Evolutionary conservation across 2,113 vertebrate species (phyloP), one percentile per base, ranked within the genome.

Genomic region (Melozone crissalis): DNA sequence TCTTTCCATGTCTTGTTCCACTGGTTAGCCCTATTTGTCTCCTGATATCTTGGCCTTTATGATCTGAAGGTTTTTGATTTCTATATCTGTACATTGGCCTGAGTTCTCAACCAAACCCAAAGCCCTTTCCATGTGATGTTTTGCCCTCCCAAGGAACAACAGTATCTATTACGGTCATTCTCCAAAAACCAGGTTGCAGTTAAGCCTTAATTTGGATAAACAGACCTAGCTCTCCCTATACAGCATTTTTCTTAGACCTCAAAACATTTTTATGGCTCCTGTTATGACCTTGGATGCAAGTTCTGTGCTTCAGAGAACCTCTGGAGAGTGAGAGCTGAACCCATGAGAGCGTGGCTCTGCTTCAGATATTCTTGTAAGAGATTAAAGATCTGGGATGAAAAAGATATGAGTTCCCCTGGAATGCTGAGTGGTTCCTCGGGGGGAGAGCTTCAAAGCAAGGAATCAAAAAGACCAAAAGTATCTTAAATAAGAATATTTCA

Each of bases 401-500:
- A 86, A 80, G 33, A 12, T 35, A 49, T 39, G 4, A 58, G 33
- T 47, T 88, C 43, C 33, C n/a, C 16, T 61, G 66, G 49, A 73
- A 69, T 4, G 2, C 9, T 4, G 2, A 85, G 33, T 8, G 5
- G 14, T 39, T 95, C 51, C 68, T 89, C 68, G 10, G 26, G 37
- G 41, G 15, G 1, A 5, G 6, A 93, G 24, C 68, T 91, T 80
- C 85, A 95, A 92, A 94, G 39, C 35, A 93, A 59, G 55, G 22
- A 62, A 61, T 41, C 26, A 83, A 44, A 78, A 91, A 75, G 54
- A 55, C 43, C 71, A 49, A 57, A 95, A 96, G 55, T 79, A 61
- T 57, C 20, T 69, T 57, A 72, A 93, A 75, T 37, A 57, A 19
- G 26, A 30, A 31, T 88, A 95, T 95, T 95, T 91, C 63, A 96